Evolutionary conservation across 2,797 vertebrate species (phyloP), one percentile per base, ranked within the genome.

Genomic region (Catamblyrhynchus diadema): DNA sequence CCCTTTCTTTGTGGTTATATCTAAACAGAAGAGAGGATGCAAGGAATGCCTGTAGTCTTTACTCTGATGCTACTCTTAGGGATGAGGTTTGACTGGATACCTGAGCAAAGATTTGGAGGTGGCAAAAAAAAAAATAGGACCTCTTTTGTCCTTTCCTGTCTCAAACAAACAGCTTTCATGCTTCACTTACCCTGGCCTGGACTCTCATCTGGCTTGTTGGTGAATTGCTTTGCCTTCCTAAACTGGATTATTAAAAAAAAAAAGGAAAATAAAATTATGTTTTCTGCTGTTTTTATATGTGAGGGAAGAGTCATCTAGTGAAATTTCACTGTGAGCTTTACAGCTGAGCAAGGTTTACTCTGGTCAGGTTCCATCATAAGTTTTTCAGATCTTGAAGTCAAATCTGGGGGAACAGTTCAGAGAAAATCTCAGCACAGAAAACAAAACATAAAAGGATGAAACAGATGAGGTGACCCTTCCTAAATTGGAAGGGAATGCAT

Each of bases 261-360:
- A 27, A 53, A 37, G 19, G 2, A 22, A 56, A 45, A 14, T 0
- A 11, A 73, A 64, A 51, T 2, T 0, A 23, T 3, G 1, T 69
- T 88, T 77, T 62, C 12, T 66, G 14, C 8, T 86, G 37, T 4
- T 61, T 90, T 90, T 37, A 10, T 30, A 35, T 39, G 13, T 1
- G 14, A 66, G 9, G 23, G 8, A 71, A 78, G 60, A 92, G 33
- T 16, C 13, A 64, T 33, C 23, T 33, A 64, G 23, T 51, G 48
- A 83, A 69, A 84, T 51, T 33, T 81, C 33, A 30, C 20, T 0
- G 0, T 47, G 8, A 81, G 11, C 21, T 35, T 75, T 81, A 56
- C 2, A 44, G 39, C 28, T 69, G 42, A 88, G 35, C 13, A 61
- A 71, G 20, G 25, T 84, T 90, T 94, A 24, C 32, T 81, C 35